Base-by-base conservation (phyloP, 2,113 vertebrate species). In the Alosa alosa region DNA sequence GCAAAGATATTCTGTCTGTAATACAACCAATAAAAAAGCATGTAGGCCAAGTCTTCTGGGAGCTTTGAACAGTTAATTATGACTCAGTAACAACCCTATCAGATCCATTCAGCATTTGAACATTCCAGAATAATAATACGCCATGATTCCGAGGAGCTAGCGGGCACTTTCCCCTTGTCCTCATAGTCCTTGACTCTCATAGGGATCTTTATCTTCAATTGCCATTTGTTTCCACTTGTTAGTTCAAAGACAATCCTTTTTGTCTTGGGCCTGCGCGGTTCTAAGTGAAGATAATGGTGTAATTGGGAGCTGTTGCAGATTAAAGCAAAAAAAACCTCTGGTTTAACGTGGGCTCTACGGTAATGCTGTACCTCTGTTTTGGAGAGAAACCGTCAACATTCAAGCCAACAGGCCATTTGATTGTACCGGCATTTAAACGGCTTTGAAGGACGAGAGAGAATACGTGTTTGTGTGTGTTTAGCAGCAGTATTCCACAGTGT, bases 191-290 rank as follows among this genome's bases (percentile, higher is more conserved):
- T 60, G 82, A 55, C 84, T 87, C 84, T 87, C 72, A 52, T 81
- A 86, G 78, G 86, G 83, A 91, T 90, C 86, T 89, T 90, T 89
- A 92, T 91, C 90, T 91, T 22, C 83, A 84, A 84, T 84, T 75
- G 83, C 84, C 89, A 92, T 91, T 91, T 92, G 91, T 92, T 90
- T 92, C 89, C 88, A 90, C 88, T 92, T 92, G 90, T 60, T 84
- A 89, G 86, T 90, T 91, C 90, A 91, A 90, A 91, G 87, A 90
- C 64, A 50, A 55, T 85, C 83, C 87, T 88, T 90, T 86, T 85
- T 89, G 84, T 90, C 84, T 60, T 60, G 55, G 89, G 89, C 85
- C 88, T 90, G 84, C 84, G 84, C 85, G 83, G 83, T 57, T 88
- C 88, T 88, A 85, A 85, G 82, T 87, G 87, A 89, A 88, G 90